Evolutionary conservation across 2,113 vertebrate genomes (phyloP).

Genomic region (Stomatorhinus ivindoensis): DNA sequence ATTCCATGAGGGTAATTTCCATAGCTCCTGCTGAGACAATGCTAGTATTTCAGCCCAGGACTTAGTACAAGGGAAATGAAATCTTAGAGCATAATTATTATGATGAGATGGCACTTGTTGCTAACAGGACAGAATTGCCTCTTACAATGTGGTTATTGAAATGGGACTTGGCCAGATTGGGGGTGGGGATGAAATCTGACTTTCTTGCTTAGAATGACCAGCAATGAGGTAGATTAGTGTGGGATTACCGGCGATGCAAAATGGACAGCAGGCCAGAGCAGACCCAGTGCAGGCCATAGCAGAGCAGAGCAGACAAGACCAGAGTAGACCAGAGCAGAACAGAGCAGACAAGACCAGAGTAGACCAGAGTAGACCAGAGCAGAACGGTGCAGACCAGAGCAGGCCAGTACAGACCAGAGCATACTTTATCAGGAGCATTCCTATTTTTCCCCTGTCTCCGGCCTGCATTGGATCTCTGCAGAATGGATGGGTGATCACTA

Average conservation of each 20-base stretch:
- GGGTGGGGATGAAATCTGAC: background rate
- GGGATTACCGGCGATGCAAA: background rate
- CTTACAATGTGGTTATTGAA: constrained; percentile 13
- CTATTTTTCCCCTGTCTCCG: background rate
- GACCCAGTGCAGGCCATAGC: background rate
- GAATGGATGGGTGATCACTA: background rate
- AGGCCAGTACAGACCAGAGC: background rate
- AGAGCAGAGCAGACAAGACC: too few species aligned
- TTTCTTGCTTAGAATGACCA: background rate
- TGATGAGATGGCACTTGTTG: constrained; percentile 14
- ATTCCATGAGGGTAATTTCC: constrained; percentile 12
- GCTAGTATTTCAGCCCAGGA: constrained; percentile 5
- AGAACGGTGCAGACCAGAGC: too few species aligned
- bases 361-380: background rate
- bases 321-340: too few species aligned
- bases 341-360: too few species aligned
- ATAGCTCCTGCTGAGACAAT: background rate
- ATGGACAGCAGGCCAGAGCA: background rate
- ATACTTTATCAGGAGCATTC: background rate
- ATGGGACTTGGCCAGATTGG: background rate
- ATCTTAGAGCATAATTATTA: constrained; percentile 20
- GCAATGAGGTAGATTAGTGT: background rate
- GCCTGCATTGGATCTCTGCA: background rate
- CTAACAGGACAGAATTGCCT: constrained; percentile 12
- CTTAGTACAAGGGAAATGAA: constrained; percentile 12